Evolutionary conservation across 2,113 vertebrate species (phyloP).

Genomic region (Hemiscyllium ocellatum): DNA sequence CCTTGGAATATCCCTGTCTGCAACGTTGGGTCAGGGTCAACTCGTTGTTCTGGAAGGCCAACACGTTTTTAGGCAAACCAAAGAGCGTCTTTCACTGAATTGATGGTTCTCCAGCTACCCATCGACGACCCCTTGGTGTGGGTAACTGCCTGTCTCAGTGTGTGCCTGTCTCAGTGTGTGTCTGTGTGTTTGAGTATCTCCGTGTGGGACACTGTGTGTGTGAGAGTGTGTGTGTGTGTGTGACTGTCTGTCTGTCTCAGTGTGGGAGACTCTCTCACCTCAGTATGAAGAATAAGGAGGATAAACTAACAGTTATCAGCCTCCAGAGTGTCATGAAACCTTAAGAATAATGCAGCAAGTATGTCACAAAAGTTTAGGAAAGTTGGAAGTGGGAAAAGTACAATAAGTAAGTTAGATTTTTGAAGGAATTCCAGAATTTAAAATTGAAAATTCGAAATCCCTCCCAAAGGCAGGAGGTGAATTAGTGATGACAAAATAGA

Average conservation of each 20-base stretch:
- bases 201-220: not conserved
- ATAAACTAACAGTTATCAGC: no score
- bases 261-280: no score
- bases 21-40: no score
- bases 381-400: not conserved
- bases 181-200: not conserved
- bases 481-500: not conserved
- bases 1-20: no score
- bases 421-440: not conserved
- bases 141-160: no score
- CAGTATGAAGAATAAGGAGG: no score
- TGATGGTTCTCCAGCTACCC: no score
- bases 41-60: no score
- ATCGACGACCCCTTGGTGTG: not conserved
- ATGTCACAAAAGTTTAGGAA: not conserved
- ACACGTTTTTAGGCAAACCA: no score
- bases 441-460: not conserved
- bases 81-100: no score
- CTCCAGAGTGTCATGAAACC: not conserved
- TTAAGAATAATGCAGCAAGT: not conserved
- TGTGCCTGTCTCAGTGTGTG: not conserved
- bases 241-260: not conserved
- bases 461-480: not conserved
- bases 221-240: not conserved
- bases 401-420: no score